Evolutionary conservation across 2,797 vertebrate species (phyloP).

Genomic region (Enteromius argenteus): DNA sequence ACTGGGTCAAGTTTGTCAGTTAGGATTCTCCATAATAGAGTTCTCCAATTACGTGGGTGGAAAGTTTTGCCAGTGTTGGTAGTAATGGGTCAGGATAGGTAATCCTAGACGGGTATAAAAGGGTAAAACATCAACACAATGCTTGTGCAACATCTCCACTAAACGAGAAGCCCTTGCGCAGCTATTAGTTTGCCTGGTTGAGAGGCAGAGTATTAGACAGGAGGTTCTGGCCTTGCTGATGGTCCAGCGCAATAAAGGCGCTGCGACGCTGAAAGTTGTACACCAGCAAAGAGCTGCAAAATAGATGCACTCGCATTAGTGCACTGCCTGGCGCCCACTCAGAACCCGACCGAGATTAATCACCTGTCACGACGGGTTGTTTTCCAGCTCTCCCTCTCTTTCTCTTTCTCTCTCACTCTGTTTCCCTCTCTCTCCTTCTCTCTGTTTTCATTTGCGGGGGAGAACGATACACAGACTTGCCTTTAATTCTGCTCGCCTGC

Average conservation of each 20-base stretch:
- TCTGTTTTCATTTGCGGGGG: slow-evolving; percentile 45
- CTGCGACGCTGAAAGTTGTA: slow-evolving; percentile 36
- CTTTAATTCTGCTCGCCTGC: slow-evolving; percentile 24
- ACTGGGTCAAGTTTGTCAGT: neutral
- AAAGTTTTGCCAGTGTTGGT: neutral
- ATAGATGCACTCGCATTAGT: slow-evolving; percentile 66
- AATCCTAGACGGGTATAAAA: neutral
- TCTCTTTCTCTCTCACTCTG: slow-evolving; percentile 42
- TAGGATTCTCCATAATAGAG: neutral
- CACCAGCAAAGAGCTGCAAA: slow-evolving; percentile 61
- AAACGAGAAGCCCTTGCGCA: slow-evolving; percentile 33
- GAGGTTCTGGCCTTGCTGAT: slow-evolving; percentile 47
- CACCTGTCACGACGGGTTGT: slow-evolving; percentile 69
- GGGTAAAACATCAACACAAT: slow-evolving; percentile 19
- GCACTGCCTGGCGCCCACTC: slow-evolving; percentile 58
- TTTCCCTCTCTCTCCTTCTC: slow-evolving; percentile 44
- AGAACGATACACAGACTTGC: slow-evolving; percentile 57
- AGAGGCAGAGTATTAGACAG: slow-evolving; percentile 37
- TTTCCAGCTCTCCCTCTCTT: slow-evolving; percentile 58
- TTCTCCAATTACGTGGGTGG: neutral
- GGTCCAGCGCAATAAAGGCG: slow-evolving; percentile 39
- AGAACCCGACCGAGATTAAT: slow-evolving; percentile 70
- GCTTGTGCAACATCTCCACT: slow-evolving; percentile 32
- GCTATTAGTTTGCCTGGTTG: slow-evolving; percentile 42
- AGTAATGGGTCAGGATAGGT: slow-evolving; percentile 12